Percentiles rank a stretch among this genome's conserved stretches.
Evolutionary conservation across 2,113 vertebrate species (phyloP).

Genomic region (Malurus elegans): DNA sequence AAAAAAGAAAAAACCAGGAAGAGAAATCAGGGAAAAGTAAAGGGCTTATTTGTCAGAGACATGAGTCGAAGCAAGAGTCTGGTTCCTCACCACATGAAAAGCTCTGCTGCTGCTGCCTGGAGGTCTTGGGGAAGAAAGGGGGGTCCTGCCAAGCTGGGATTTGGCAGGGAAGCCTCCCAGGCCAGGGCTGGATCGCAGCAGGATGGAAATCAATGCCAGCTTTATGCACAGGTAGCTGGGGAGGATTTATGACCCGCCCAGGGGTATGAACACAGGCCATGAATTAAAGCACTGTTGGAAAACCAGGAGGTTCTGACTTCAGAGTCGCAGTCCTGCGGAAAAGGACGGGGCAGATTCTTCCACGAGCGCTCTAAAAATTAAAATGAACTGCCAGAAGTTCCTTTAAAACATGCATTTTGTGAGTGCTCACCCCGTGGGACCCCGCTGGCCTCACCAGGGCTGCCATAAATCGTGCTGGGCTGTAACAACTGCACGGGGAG

Average conservation of each 20-base stretch:
- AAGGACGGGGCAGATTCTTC: not conserved
- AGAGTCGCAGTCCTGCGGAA: not conserved
- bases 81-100: slow-evolving; percentile 22
- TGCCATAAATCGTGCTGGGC: not conserved
- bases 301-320: not conserved
- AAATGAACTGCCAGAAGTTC: not conserved
- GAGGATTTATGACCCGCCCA: slow-evolving; percentile 26
- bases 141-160: not conserved
- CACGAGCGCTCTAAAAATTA: not conserved
- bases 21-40: not conserved
- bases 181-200: rapidly evolving
- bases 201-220: slow-evolving; percentile 29
- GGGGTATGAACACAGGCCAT: not conserved
- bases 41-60: not conserved
- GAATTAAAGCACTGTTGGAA: slow-evolving; percentile 44
- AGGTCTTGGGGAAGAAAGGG: slow-evolving; percentile 6
- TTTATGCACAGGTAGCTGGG: slow-evolving; percentile 35
- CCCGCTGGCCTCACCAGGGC: not conserved
- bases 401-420: not conserved
- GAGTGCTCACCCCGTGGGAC: not conserved
- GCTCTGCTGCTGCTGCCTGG: not conserved
- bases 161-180: slow-evolving; percentile 20
- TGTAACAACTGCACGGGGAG: not conserved
- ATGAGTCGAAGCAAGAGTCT: not conserved
- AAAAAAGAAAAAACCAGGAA: not conserved